Base-by-base conservation (phyloP, 2,113 vertebrate genomes). In the Ochotona princeps region DNA sequence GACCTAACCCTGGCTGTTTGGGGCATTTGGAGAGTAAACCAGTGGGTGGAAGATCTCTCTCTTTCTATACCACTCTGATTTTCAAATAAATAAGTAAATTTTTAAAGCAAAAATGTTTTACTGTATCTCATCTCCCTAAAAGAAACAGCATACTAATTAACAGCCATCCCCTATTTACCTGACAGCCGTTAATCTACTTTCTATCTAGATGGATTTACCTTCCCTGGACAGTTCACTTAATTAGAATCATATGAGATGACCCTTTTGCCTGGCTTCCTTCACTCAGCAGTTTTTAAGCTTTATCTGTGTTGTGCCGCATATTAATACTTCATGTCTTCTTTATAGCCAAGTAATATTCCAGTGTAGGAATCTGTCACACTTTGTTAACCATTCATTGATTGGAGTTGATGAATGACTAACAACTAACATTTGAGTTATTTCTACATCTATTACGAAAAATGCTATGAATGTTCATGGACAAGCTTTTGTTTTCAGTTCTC, bases 401-500 rank as follows among this genome's bases (percentile, higher is more conserved):
- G 21, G 1, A 60, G 38, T n/a, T n/a, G n/a, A n/a, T n/a, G n/a
- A n/a, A n/a, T n/a, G n/a, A n/a, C n/a, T n/a, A n/a, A n/a, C n/a
- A n/a, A n/a, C n/a, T n/a, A 28, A 51, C 5, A 35, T 89, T 51
- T 73, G 38, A 47, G 26, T 67, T 92, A 18, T 74, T 35, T 94
- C 38, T 8, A 57, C 30, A 79, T 44, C 35, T 73, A 21, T 74
- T 47, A 49, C 61, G 32, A 70, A 30, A 69, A 82, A 82, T 90
- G 21, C 49, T 61, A 4, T 87, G 25, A 66, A 73, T 63, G 44
- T 87, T 72, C 57, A 28, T 28, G 18, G 72, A 25, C 18, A 14
- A 35, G 26, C n/a, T 90, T 83, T 90, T 25, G 3, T 57, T 88
- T 83, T 88, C 38, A 67, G 15, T 88, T 74, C 49, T 87, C n/a